Percentiles rank a stretch among this genome's conserved stretches.
These are phyloP conservation scores for Mormoops blainvillei DNA, from an alignment of 2,113 vertebrate species.

Conservation along the genomic window DNA sequence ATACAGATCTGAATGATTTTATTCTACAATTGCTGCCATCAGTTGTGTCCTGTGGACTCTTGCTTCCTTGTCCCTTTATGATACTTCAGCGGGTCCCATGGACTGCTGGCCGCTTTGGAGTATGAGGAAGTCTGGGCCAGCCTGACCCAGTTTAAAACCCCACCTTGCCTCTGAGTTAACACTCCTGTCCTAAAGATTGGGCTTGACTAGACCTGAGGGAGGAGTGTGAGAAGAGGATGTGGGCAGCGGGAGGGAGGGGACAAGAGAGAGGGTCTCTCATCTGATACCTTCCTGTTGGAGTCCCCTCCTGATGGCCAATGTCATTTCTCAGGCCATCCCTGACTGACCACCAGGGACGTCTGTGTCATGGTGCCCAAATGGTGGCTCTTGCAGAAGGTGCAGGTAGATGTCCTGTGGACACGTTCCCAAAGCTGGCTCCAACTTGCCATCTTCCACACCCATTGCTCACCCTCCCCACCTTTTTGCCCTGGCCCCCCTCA, in stretches of 20 bases:
- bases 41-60: background rate
- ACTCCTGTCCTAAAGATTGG: background rate
- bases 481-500: background rate
- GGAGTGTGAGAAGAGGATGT: background rate
- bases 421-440: background rate
- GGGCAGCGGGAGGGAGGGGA: background rate
- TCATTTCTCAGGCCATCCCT: background rate
- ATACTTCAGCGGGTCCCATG: background rate
- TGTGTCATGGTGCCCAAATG: background rate
- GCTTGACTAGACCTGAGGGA: background rate
- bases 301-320: background rate
- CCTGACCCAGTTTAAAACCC: background rate
- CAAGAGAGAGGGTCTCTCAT: background rate
- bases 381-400: background rate
- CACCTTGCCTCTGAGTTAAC: background rate
- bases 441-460: too few relatives aligned
- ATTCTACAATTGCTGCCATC: background rate
- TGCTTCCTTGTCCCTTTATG: background rate
- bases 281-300: background rate
- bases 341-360: background rate
- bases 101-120: background rate
- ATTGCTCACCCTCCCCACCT: too few relatives aligned
- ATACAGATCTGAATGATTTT: background rate
- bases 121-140: background rate
- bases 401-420: background rate